Evolutionary conservation across 2,797 vertebrate species (phyloP), one percentile per base, ranked within the genome.

Genomic region (Erethizon dorsatum): DNA sequence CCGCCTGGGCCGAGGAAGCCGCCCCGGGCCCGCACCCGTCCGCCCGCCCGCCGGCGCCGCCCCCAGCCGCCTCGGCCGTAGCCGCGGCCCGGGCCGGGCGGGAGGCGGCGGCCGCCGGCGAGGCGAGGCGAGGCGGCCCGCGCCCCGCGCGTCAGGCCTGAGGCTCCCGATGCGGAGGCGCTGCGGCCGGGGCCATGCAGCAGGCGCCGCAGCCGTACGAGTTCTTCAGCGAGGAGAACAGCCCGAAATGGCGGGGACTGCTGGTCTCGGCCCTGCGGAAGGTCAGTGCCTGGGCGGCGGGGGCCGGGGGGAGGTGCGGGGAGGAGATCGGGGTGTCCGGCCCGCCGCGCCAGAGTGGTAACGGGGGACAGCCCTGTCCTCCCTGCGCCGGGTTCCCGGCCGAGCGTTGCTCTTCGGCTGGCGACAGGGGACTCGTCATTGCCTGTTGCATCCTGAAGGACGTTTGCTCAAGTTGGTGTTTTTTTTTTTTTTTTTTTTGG

Each of bases 181-280:
- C 98, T 98, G 98, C 95, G 5, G 98, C 98, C 98, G 98, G 97
- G 98, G 99, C 99, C 98, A 99, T 99, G 99, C 99, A 99, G 99
- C 99, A 97, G 97, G 99, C 99, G 98, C 99, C 99, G 98, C 99
- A 99, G 98, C 99, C 99, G 2, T 99, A 99, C 99, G 99, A 99
- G 98, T 99, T 99, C 98, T 99, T 99, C 97, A 99, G 99, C 98
- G 99, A 99, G 84, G 99, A 99, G 98, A 99, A 99, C 99, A 99
- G 99, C 96, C 99, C 99, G 98, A 99, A 99, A 99, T 99, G 99
- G 99, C 99, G 99, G 99, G 99, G 99, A 98, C 99, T 99, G 96
- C 99, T 99, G 98, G 99, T 99, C 96, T 99, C 99, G 98, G 99
- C 99, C 97, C 98, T 99, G 97, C 99, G 99, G 97, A 99, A 99